These are phyloP conservation scores for Ectemnius continuus DNA, from an alignment of 2,888 invertebrate genomes.

Conservation along the genomic window DNA sequence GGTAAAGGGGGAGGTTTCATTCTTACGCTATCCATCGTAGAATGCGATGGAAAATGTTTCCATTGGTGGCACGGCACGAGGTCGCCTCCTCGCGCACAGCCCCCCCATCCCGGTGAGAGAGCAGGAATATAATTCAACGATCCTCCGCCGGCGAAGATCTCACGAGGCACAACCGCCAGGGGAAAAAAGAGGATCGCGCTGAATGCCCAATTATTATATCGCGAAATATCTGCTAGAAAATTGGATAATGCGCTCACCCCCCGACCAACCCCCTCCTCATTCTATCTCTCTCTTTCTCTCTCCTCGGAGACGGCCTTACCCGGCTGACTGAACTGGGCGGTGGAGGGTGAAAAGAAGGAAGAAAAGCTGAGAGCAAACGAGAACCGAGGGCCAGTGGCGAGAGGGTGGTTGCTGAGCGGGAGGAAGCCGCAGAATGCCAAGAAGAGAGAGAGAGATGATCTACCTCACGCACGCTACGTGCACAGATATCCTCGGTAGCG, in stretches of 20 bases:
- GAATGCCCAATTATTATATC: constrained; percentile 75
- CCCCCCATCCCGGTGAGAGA: constrained; percentile 63
- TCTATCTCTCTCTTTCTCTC: neutral
- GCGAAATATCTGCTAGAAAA: constrained; percentile 71
- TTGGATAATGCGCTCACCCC: constrained; percentile 68
- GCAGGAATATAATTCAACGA: constrained; percentile 63
- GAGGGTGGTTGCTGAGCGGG: neutral
- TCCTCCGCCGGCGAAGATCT: constrained; percentile 39
- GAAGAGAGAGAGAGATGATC: constrained; percentile 38
- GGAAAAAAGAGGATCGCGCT: constrained; percentile 51
- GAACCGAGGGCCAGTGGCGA: constrained; percentile 34
- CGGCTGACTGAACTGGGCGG: constrained; percentile 18
- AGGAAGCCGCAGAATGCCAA: constrained; percentile 22
- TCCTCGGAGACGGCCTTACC: constrained; percentile 38
- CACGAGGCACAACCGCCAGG: neutral
- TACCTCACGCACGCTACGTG: constrained; percentile 50
- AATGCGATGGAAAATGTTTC: constrained; percentile 65
- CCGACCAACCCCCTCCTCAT: neutral
- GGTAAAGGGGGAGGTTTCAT: constrained; percentile 41
- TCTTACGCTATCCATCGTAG: constrained; percentile 60
- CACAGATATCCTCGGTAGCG: neutral
- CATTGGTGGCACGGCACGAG: constrained; percentile 52
- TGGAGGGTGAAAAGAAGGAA: constrained; percentile 34
- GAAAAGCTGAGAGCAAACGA: constrained; percentile 28
- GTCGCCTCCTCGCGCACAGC: constrained; percentile 4